phyloP scores from a whole-genome alignment of 2,888 invertebrate species.

The Nymphalis polychloros region DNA sequence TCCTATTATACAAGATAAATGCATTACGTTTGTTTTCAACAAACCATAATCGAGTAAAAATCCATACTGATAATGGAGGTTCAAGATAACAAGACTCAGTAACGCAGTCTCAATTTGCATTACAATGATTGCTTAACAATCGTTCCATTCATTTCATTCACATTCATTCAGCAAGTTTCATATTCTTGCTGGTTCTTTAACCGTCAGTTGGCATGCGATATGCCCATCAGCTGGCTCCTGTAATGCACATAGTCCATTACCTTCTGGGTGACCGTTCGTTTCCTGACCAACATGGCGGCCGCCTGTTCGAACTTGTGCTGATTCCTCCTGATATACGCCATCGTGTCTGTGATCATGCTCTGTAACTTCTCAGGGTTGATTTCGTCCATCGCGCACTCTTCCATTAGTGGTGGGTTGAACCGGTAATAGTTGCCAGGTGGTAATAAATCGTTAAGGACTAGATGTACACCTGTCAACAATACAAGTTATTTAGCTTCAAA shows the following conservation, averaged over 20 bases:
- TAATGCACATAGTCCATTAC: constrained; percentile 50
- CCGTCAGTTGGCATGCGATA: constrained; percentile 51
- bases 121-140: no score
- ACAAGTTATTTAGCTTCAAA: no score
- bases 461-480: constrained; percentile 85
- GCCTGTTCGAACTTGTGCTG: constrained; percentile 86
- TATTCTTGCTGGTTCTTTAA: constrained; percentile 40
- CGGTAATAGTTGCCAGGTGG: constrained; percentile 89
- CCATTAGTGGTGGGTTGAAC: constrained; percentile 93
- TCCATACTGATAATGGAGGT: no score
- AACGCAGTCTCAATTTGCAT: no score
- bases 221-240: constrained; percentile 54
- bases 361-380: constrained; percentile 86
- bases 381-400: constrained; percentile 90
- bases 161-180: constrained; percentile 42
- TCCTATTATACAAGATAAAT: no score
- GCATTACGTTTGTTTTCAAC: no score
- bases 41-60: no score
- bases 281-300: constrained; percentile 71
- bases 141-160: neutral
- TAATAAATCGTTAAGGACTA: constrained; percentile 87
- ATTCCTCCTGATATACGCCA: constrained; percentile 90
- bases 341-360: constrained; percentile 87
- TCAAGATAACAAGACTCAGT: no score
- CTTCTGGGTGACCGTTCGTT: constrained; percentile 51